phyloP scores from a whole-genome alignment of 2,113 vertebrate species.

The Alethe diademata region DNA sequence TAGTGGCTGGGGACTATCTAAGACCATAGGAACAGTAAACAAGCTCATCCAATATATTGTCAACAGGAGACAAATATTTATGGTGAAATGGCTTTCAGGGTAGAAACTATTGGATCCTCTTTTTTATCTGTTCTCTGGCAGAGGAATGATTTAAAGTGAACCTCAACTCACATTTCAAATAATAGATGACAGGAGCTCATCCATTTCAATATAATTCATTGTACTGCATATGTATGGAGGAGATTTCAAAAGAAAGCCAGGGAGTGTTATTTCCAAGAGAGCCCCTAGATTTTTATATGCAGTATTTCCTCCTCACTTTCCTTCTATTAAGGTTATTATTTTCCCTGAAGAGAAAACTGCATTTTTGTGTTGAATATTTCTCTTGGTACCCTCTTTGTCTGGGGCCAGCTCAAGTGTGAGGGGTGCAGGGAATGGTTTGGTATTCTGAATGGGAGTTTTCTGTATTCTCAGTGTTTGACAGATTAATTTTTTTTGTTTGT shows the following conservation, averaged over 20 bases:
- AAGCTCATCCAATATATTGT: conserved; percentile 24
- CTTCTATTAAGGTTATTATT: background rate
- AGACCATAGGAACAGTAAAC: conserved; percentile 12
- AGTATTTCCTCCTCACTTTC: background rate
- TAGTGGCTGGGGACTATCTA: background rate
- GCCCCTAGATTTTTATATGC: background rate
- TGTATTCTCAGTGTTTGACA: background rate
- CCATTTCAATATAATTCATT: conserved; percentile 40
- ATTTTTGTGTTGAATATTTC: background rate
- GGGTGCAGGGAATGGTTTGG: background rate
- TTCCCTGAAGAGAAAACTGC: background rate
- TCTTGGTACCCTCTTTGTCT: background rate
- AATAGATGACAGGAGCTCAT: conserved; percentile 49
- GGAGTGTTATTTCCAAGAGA: background rate
- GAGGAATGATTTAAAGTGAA: conserved; percentile 36
- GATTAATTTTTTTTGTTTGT: background rate
- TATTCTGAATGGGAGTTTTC: background rate
- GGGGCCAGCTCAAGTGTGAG: background rate
- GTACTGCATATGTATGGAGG: conserved; percentile 28
- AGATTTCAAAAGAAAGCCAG: conserved; percentile 21
- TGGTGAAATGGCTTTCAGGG: conserved; percentile 28
- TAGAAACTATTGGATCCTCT: background rate
- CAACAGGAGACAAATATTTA: conserved; percentile 39
- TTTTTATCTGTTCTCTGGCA: conserved; percentile 27
- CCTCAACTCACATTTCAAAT: conserved; percentile 50